Evolutionary conservation across 2,113 vertebrate genomes (phyloP).

Genomic region (Megatriorchis doriae): DNA sequence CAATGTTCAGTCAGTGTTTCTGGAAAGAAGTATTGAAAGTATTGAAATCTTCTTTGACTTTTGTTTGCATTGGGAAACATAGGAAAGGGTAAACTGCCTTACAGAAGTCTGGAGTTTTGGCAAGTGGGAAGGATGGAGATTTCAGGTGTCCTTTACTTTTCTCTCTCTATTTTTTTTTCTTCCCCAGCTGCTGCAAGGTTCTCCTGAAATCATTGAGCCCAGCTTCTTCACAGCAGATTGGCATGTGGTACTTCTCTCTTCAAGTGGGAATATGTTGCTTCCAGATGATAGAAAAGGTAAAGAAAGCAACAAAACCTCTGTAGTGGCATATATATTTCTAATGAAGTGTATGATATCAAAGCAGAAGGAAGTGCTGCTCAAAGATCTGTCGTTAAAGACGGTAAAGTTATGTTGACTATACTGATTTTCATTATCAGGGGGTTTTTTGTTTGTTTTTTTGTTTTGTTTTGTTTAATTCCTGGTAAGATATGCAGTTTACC

Average conservation of each 20-base stretch:
- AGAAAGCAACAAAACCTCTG: not conserved
- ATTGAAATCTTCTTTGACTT: not conserved
- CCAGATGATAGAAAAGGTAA: conserved; percentile 75
- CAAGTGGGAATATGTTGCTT: conserved; percentile 45
- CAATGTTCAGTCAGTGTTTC: not conserved
- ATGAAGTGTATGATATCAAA: not conserved
- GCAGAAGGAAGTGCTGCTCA: not conserved
- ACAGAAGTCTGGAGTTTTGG: not conserved
- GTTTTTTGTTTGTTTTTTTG: not conserved
- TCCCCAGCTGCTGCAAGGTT: conserved; percentile 81
- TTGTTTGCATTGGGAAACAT: not conserved
- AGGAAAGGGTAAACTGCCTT: not conserved
- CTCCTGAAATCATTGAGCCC: conserved; percentile 79
- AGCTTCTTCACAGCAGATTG: conserved; percentile 72
- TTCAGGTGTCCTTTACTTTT: conserved; percentile 2
- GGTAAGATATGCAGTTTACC: not conserved
- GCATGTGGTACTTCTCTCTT: conserved; percentile 64
- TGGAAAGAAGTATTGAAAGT: not conserved
- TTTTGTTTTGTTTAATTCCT: not conserved
- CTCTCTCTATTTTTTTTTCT: not conserved
- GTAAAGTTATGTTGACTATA: not conserved
- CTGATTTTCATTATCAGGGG: not conserved
- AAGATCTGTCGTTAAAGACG: not conserved
- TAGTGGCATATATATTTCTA: not conserved
- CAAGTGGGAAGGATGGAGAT: not conserved